Conservation (phyloP, 2,888 invertebrate species). For the Brachyopa scutellaris region DNA sequence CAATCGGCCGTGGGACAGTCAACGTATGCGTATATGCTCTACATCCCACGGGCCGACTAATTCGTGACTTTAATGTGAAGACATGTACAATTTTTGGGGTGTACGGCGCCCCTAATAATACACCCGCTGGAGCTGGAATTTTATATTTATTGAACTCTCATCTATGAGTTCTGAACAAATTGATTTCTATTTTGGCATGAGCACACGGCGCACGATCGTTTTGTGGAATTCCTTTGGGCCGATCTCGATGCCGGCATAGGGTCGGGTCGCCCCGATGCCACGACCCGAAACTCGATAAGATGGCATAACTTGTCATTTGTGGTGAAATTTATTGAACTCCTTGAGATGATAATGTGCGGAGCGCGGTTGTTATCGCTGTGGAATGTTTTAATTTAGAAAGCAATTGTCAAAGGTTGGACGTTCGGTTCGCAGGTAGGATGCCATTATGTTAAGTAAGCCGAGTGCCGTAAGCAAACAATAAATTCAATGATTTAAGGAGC, state of each 20-base stretch:
- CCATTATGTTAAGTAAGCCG: constrained; percentile 18
- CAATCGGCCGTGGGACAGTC: constrained; percentile 57
- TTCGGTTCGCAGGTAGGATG: not conserved
- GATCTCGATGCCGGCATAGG: constrained; percentile 21
- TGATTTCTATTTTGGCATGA: constrained; percentile 71
- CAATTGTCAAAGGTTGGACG: constrained; percentile 55
- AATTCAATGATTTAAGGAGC: constrained; percentile 38
- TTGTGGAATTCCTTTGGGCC: constrained; percentile 32
- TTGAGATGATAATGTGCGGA: constrained; percentile 68
- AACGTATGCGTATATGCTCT: constrained; percentile 39
- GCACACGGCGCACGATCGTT: constrained; percentile 53
- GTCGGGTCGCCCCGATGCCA: constrained; percentile 34
- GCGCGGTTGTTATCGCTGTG: constrained; percentile 65
- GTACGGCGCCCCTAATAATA: constrained; percentile 52
- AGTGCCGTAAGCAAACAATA: constrained; percentile 43
- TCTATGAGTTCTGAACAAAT: constrained; percentile 53
- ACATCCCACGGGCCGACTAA: constrained; percentile 35
- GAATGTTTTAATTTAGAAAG: constrained; percentile 55
- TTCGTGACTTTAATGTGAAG: constrained; percentile 59
- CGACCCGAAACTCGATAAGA: constrained; percentile 68
- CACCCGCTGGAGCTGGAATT: constrained; percentile 47
- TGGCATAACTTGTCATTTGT: constrained; percentile 71
- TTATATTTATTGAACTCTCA: constrained; percentile 69
- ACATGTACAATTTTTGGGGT: constrained; percentile 43
- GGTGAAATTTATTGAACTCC: constrained; percentile 71